Evolutionary conservation across 2,113 vertebrate species (phyloP).

Genomic region (Leptodactylus fuscus): DNA sequence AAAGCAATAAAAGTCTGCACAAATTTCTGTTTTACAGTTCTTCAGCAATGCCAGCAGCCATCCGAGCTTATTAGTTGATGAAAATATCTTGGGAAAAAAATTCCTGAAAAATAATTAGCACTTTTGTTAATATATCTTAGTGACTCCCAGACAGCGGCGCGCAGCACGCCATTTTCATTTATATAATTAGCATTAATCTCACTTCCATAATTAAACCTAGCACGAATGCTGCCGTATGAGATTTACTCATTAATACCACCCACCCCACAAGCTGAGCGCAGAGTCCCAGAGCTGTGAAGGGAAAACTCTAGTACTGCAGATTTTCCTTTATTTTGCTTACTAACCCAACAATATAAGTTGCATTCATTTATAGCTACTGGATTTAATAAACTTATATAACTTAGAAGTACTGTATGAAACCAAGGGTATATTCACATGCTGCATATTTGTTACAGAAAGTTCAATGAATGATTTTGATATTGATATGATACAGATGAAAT

Average conservation of each 20-base stretch:
- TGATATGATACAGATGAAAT: no score
- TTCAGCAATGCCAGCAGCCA: background rate
- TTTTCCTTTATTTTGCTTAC: background rate
- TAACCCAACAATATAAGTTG: background rate
- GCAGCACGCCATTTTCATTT: slow-evolving; percentile 16
- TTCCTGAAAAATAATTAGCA: slow-evolving; percentile 14
- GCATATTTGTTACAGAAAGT: no score
- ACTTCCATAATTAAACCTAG: slow-evolving; percentile 18
- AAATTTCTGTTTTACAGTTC: background rate
- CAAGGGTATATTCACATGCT: no score
- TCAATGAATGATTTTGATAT: no score
- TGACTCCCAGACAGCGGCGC: background rate
- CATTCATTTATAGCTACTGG: background rate
- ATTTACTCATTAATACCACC: background rate
- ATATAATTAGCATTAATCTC: slow-evolving; percentile 30
- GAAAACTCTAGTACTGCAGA: background rate
- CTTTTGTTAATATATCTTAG: slow-evolving; percentile 22
- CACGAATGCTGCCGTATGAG: background rate
- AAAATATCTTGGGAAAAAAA: background rate
- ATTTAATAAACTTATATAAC: no score
- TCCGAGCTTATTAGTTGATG: background rate
- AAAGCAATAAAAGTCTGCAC: background rate
- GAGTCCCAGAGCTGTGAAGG: background rate
- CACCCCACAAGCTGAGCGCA: background rate
- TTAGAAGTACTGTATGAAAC: no score